Evolutionary conservation across 2,113 vertebrate genomes (phyloP).

Genomic region (Xiphophorus couchianus): DNA sequence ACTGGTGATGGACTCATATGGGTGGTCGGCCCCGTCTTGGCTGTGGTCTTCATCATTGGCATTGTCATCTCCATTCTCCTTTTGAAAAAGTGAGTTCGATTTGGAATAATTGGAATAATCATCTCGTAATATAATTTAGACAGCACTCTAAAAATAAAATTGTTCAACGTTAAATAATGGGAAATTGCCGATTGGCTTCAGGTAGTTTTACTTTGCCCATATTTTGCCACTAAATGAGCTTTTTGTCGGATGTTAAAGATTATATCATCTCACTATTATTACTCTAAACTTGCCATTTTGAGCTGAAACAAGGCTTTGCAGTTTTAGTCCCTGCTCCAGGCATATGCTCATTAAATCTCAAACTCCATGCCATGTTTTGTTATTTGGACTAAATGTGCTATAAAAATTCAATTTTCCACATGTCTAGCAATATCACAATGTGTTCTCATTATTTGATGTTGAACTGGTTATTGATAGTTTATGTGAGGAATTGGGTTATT

Average conservation of each 20-base stretch:
- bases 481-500: conserved; percentile 17
- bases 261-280: background rate
- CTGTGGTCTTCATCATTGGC: conserved; percentile 98
- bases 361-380: background rate
- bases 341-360: background rate
- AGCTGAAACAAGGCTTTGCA: background rate
- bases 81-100: conserved; percentile 94
- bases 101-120: background rate
- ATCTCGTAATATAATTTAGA: background rate
- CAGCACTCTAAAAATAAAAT: background rate
- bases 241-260: background rate
- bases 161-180: conserved; percentile 46
- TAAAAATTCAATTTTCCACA: background rate
- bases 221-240: background rate
- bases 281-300: background rate
- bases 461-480: conserved; percentile 46
- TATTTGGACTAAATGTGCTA: background rate
- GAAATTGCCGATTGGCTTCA: background rate
- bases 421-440: conserved; percentile 3
- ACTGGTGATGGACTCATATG: conserved; percentile 95
- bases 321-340: background rate
- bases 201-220: background rate
- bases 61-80: conserved; percentile 98
- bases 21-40: conserved; percentile 96
- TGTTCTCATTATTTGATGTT: conserved; percentile 52